Conservation (phyloP, 2,113 vertebrate species). For the Hemibates koningsi region DNA sequence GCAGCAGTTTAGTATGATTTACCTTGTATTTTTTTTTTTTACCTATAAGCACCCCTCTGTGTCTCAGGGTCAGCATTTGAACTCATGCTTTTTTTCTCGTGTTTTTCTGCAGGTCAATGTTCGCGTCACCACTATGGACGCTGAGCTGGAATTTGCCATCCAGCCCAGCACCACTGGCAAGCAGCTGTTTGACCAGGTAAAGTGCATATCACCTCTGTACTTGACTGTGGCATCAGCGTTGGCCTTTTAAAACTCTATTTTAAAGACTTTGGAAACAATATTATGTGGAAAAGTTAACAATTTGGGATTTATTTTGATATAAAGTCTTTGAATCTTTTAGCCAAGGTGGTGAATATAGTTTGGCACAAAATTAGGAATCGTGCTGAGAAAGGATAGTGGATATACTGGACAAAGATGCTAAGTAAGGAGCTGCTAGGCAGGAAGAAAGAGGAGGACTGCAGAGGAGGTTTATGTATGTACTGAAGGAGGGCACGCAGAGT, state of each 20-base stretch:
- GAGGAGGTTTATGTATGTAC: neutral
- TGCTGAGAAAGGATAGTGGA: neutral
- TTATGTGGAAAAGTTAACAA: neutral
- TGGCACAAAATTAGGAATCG: neutral
- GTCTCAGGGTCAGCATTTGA: neutral
- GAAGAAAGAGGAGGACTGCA: neutral
- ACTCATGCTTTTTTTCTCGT: neutral
- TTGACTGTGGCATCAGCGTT: neutral
- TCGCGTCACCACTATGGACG: constrained; percentile 94
- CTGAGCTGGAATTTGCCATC: constrained; percentile 97
- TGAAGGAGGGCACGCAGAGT: neutral
- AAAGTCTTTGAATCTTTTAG: neutral
- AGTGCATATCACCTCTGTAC: neutral
- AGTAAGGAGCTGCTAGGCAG: no score
- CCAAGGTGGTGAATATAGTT: neutral
- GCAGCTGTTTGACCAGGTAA: constrained; percentile 94
- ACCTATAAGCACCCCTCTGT: neutral
- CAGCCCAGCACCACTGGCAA: constrained; percentile 93
- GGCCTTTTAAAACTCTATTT: neutral
- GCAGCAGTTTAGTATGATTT: neutral
- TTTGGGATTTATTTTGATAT: neutral
- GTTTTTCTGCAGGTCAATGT: constrained; percentile 83
- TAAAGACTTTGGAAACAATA: neutral
- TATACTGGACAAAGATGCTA: neutral
- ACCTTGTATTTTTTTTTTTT: neutral